Conservation (phyloP, 2,888 invertebrate species). For the Mimachlamys varia region DNA sequence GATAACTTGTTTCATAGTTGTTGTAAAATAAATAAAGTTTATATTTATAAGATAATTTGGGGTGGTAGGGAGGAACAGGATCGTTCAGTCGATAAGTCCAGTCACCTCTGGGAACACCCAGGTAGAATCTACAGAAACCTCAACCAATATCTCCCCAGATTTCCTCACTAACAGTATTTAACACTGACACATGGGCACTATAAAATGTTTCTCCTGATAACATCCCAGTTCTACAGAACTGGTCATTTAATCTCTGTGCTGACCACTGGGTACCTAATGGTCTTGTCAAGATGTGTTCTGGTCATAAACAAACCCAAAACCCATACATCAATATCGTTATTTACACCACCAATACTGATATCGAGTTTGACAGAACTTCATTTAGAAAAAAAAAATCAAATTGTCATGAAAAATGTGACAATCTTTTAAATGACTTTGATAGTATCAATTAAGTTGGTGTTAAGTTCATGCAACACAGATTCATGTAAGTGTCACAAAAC, state of each 20-base stretch:
- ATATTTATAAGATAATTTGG: too few species aligned
- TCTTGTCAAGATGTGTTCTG: not conserved
- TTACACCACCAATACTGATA: not conserved
- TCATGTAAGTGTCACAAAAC: not conserved
- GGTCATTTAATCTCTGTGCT: not conserved
- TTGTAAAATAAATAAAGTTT: too few species aligned
- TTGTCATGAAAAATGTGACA: constrained; percentile 1
- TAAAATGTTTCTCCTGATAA: not conserved
- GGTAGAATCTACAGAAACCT: not conserved
- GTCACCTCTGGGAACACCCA: not conserved
- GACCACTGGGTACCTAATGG: constrained; percentile 34
- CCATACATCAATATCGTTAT: not conserved
- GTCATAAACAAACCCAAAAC: not conserved
- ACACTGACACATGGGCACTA: not conserved
- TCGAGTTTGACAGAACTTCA: not conserved
- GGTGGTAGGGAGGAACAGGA: not conserved
- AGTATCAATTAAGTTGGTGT: not conserved
- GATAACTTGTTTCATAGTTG: too few species aligned
- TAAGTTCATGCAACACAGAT: not conserved
- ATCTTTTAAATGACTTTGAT: not conserved
- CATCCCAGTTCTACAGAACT: not conserved
- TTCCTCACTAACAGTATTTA: not conserved
- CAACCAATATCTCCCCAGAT: not conserved
- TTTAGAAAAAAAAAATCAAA: not conserved
- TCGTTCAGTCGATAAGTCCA: not conserved